Base-by-base conservation (phyloP, 2,113 vertebrate genomes). In the Ursus arctos region DNA sequence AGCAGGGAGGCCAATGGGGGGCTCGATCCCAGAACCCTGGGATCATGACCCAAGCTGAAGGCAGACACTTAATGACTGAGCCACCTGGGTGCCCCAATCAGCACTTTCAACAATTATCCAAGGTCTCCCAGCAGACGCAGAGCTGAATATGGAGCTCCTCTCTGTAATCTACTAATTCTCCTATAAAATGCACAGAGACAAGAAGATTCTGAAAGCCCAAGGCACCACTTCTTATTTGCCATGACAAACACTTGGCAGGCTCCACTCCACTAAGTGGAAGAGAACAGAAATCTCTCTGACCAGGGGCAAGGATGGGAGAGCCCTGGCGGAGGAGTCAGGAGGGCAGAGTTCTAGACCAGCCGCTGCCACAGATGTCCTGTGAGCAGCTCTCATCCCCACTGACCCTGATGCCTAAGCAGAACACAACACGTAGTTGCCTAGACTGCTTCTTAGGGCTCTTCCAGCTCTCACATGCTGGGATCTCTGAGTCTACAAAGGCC, bases 161-260 rank as follows among this genome's bases (percentile, higher is more conserved):
- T 83, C 36, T 69, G 3, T 83, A 90, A 80, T 28, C 84, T 31
- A 88, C 80, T 91, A 94, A 85, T 77, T 81, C 85, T 90, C 59
- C 76, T 63, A 92, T 57, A 91, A 95, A 95, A 88, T 91, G 53
- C 53, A 92, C 18, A 83, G 24, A 85, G 89, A 80, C 6, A 65
- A 59, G 43, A 82, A 81, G 7, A n/a, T 57, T 61, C 57, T 15
- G 13, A 71, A 95, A 77, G 51, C 36, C 53, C 16, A 40, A 61
- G 67, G 67, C 18, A 80, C 61, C 15, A 15, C 53, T 83, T 84
- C 57, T 95, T n/a, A 86, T 77, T 92, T 88, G 43, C 63, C 51
- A 61, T 33, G 96, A 67, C 12, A 63, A 69, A 95, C 53, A 85
- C 36, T 8, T 36, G 19, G 26, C 9, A 90, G 87, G 18, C 31